Conservation (phyloP, 92 coral and sea anemone species). For the Scolanthus callimorphus region DNA sequence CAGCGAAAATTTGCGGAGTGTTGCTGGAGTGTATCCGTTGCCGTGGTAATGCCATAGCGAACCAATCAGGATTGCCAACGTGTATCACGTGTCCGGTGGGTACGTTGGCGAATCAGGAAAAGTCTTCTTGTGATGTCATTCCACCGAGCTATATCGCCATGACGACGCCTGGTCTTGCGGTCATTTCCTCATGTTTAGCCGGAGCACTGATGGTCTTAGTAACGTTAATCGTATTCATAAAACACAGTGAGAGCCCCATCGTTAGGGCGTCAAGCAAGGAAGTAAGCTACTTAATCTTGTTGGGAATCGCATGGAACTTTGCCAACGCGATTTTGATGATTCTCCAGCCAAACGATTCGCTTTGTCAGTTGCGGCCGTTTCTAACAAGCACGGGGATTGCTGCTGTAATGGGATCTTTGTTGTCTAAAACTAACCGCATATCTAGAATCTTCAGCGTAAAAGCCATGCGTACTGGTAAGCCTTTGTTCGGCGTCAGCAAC, state of each 20-base stretch:
- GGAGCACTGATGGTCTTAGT: slow-evolving; percentile 39
- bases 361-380: slow-evolving; percentile 54
- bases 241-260: slow-evolving; percentile 54
- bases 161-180: slow-evolving; percentile 53
- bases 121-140: slow-evolving; percentile 55
- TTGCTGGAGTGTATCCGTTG: slow-evolving; percentile 84
- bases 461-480: slow-evolving; percentile 69
- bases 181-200: slow-evolving; percentile 31
- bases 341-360: slow-evolving; percentile 25
- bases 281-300: slow-evolving; percentile 49
- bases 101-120: slow-evolving; percentile 38
- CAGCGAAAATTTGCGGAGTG: slow-evolving; percentile 63
- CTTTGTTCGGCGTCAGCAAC: slow-evolving; percentile 47
- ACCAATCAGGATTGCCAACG: slow-evolving; percentile 49
- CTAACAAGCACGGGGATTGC: slow-evolving; percentile 50
- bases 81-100: slow-evolving; percentile 67
- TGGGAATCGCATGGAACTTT: slow-evolving; percentile 56
- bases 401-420: slow-evolving; percentile 64
- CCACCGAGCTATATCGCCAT: slow-evolving; percentile 38
- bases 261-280: slow-evolving; percentile 77
- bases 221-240: slow-evolving; percentile 43
- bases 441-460: slow-evolving; percentile 75
- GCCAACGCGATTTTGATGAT: slow-evolving; percentile 20
- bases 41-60: slow-evolving; percentile 51
- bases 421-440: slow-evolving; percentile 79